Conservation (phyloP, 2,113 vertebrate species). For the Heterotis niloticus region DNA sequence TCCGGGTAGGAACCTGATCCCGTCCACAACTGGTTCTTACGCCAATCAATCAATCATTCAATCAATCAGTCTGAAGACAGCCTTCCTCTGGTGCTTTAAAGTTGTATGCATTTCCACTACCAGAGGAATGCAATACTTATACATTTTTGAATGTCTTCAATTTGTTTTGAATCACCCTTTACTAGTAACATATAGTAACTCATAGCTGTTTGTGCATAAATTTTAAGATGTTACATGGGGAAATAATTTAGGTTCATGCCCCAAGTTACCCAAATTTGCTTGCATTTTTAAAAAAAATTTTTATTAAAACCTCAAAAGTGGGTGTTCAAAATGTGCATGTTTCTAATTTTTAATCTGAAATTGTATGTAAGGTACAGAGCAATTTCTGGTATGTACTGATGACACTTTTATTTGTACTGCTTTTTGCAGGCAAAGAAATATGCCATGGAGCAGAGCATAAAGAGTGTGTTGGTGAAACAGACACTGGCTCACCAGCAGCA, state of each 20-base stretch:
- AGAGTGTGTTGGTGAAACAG: slow-evolving; percentile 98
- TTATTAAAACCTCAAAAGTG: background rate
- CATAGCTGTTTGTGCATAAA: slow-evolving; percentile 55
- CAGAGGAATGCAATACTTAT: no score
- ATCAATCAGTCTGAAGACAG: no score
- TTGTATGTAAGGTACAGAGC: background rate
- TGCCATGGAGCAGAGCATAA: slow-evolving; percentile 99
- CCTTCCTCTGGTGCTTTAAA: no score
- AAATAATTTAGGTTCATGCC: background rate
- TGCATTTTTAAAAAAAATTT: background rate
- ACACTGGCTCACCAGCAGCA: slow-evolving; percentile 99
- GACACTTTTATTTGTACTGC: background rate
- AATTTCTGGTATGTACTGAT: background rate
- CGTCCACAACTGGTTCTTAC: no score
- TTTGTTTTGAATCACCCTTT: no score
- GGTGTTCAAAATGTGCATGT: background rate
- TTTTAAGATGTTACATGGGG: background rate
- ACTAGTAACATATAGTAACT: slow-evolving; percentile 32
- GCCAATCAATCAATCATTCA: no score
- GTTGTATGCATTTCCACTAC: no score
- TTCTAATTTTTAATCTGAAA: background rate
- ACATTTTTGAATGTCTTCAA: no score
- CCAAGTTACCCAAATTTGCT: background rate
- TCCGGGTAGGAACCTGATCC: no score
- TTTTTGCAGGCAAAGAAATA: slow-evolving; percentile 92